Conservation (phyloP, 2,797 vertebrate genomes). For the Salmo trutta region DNA sequence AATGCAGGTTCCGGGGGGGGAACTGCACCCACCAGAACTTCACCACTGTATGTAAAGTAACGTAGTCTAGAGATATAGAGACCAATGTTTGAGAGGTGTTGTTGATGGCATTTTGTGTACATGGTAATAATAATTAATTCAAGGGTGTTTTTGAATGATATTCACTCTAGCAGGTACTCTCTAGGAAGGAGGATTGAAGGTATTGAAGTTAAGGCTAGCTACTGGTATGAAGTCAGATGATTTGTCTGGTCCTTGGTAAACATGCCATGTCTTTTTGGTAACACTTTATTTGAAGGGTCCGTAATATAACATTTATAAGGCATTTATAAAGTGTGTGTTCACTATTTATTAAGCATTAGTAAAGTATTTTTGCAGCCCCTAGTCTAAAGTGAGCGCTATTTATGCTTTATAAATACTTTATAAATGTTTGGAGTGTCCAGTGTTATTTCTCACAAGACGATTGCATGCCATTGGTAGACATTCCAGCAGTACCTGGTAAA, state of each 20-base stretch:
- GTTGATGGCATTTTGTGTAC: slow-evolving; percentile 53
- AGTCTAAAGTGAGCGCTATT: too few species aligned
- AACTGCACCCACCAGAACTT: slow-evolving; percentile 85
- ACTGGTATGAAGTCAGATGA: slow-evolving; percentile 9
- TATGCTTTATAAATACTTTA: too few species aligned
- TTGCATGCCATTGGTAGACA: too few species aligned
- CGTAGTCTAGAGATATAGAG: slow-evolving; percentile 2
- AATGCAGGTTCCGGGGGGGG: slow-evolving; percentile 84
- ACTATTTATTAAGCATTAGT: too few species aligned
- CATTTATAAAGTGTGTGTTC: too few species aligned
- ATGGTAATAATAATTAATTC: slow-evolving; percentile 59
- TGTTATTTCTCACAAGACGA: slow-evolving; percentile 8
- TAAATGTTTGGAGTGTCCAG: too few species aligned
- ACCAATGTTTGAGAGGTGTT: slow-evolving; percentile 46
- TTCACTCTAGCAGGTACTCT: slow-evolving; percentile 13
- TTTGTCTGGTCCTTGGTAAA: slow-evolving; percentile 14
- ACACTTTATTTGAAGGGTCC: too few species aligned
- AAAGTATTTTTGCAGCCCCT: too few species aligned
- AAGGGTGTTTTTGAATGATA: slow-evolving; percentile 26
- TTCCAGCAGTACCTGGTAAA: too few species aligned
- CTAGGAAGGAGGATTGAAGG: slow-evolving; percentile 32
- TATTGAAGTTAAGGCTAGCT: slow-evolving; percentile 44
- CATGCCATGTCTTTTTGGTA: too few species aligned
- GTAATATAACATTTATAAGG: too few species aligned
- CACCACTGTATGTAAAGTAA: slow-evolving; percentile 77